Percentiles rank a stretch among this genome's conserved stretches.
Conservation (phyloP, 2,113 vertebrate species). For the Atlantisia rogersi region DNA sequence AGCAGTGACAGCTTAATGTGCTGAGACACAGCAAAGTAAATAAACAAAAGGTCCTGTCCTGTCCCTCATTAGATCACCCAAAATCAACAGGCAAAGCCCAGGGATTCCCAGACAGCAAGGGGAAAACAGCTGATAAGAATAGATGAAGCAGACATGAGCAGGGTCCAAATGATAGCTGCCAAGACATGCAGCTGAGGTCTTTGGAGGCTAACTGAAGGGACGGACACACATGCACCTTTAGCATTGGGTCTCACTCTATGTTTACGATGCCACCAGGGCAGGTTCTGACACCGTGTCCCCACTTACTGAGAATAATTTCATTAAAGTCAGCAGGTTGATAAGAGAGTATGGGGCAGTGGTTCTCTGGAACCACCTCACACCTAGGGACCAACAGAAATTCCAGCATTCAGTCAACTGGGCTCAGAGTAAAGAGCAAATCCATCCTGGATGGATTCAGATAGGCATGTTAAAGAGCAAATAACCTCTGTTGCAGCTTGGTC, state of each 20-base stretch:
- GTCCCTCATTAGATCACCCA: background rate
- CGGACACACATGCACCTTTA: background rate
- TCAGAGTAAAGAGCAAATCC: background rate
- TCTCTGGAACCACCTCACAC: background rate
- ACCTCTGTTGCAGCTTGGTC: background rate
- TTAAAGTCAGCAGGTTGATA: background rate
- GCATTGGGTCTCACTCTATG: background rate
- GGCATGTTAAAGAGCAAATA: background rate
- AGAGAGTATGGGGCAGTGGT: background rate
- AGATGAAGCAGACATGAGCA: background rate
- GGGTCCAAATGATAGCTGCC: background rate
- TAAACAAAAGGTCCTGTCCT: background rate
- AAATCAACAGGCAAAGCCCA: background rate
- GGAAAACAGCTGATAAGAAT: constrained; percentile 23
- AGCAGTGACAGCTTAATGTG: background rate
- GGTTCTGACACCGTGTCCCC: background rate
- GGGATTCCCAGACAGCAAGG: background rate
- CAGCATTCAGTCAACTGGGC: background rate
- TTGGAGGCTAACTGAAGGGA: background rate
- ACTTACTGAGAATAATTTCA: background rate
- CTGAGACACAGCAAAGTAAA: background rate
- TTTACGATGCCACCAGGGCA: background rate
- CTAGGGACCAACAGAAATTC: background rate
- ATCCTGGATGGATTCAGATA: background rate
- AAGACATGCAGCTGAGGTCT: background rate